A percentile compares a stretch with the other conserved stretches of the same genome.
Conservation (phyloP, 2,888 invertebrate genomes). For the Limnephilus lunatus region DNA sequence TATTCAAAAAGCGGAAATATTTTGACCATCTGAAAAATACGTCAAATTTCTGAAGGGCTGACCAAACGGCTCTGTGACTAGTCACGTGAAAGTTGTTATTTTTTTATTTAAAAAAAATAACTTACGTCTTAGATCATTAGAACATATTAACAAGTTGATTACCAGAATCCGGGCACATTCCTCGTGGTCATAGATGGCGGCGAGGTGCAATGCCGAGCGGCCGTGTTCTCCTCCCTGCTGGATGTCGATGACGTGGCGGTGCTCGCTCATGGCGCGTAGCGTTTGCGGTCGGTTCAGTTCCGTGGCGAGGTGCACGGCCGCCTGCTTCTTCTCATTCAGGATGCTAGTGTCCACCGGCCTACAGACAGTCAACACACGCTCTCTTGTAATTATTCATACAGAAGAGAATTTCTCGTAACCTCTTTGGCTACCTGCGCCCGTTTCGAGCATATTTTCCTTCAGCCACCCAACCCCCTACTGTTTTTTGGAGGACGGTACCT, state of each 20-base stretch:
- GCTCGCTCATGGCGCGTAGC: conserved; percentile 82
- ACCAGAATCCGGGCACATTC: conserved; percentile 90
- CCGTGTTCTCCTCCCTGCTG: conserved; percentile 89
- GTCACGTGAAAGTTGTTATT: background rate
- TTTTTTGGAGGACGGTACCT: too few relatives aligned
- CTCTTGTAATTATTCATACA: background rate
- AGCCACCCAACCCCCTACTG: too few relatives aligned
- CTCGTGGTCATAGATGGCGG: conserved; percentile 90
- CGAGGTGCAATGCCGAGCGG: conserved; percentile 88
- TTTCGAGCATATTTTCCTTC: background rate
- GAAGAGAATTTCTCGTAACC: background rate
- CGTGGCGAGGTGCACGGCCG: conserved; percentile 88
- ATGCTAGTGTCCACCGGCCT: conserved; percentile 84
- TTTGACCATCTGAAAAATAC: too few relatives aligned
- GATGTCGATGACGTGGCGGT: conserved; percentile 84
- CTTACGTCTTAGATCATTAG: background rate
- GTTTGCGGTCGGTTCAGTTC: conserved; percentile 86
- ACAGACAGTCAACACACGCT: background rate
- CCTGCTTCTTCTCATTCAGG: conserved; percentile 87
- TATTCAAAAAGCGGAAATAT: too few relatives aligned
- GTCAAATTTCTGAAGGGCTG: too few relatives aligned
- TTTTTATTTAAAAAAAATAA: background rate
- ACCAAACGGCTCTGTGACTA: too few relatives aligned
- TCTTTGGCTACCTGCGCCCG: background rate
- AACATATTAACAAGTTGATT: conserved; percentile 68